These are phyloP conservation scores for Streblospio benedicti DNA, from an alignment of 1,140 invertebrate genomes.

Conservation along the genomic window DNA sequence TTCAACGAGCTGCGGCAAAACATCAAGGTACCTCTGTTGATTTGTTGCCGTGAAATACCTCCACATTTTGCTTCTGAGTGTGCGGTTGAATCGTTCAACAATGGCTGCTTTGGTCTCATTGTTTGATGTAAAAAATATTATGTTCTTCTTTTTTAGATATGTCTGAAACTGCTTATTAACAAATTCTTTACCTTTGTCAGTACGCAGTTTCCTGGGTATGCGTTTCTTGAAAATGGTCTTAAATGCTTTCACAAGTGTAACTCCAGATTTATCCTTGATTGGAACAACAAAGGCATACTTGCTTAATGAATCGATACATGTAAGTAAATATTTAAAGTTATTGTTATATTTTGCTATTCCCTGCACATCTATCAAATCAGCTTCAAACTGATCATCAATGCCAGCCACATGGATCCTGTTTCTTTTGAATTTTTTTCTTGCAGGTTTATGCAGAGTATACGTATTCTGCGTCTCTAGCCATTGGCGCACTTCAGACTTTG, in stretches of 20 bases:
- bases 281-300: constrained; percentile 48
- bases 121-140: constrained; percentile 22
- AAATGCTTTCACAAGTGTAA: constrained; percentile 24
- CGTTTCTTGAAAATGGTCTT: constrained; percentile 20
- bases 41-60: constrained; percentile 44
- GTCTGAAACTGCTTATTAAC: constrained; percentile 13
- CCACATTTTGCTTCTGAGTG: constrained; percentile 47
- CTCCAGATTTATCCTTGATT: constrained; percentile 46
- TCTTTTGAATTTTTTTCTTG: constrained; percentile 8
- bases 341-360: constrained; percentile 37
- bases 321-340: constrained; percentile 45
- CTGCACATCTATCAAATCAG: constrained; percentile 38
- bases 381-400: constrained; percentile 41
- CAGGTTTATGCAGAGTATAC: constrained; percentile 17
- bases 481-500: no score
- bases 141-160: constrained; percentile 6
- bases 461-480: constrained; percentile 17
- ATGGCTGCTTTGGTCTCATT: constrained; percentile 46
- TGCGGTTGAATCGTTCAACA: constrained; percentile 48
- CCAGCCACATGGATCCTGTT: constrained; percentile 14
- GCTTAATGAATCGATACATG: constrained; percentile 47
- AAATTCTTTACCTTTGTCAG: constrained; percentile 17
- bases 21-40: constrained; percentile 41
- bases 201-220: constrained; percentile 1
- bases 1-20: constrained; percentile 35